Conservation (phyloP, 1,140 invertebrate genomes). For the Sitodiplosis mosellana region DNA sequence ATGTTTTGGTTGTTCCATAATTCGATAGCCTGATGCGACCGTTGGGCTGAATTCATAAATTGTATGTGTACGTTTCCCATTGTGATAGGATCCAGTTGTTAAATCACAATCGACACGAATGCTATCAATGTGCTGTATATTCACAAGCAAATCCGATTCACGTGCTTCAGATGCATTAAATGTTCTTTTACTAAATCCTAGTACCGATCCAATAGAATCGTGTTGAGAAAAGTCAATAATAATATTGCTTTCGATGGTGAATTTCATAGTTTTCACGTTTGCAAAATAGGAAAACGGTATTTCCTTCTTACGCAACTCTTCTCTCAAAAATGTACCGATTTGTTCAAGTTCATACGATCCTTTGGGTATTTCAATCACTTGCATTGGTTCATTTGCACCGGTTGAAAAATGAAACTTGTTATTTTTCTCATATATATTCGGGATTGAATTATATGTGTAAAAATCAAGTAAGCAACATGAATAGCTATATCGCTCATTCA, state of each 20-base stretch:
- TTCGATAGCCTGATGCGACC: constrained; percentile 13
- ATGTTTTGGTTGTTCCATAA: constrained; percentile 12
- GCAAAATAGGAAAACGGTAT: not conserved
- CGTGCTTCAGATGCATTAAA: constrained; percentile 6
- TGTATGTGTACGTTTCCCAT: constrained; percentile 12
- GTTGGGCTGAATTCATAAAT: constrained; percentile 16
- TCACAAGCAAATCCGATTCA: constrained; percentile 7
- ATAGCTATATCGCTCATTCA: constrained; percentile 8
- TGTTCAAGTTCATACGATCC: constrained; percentile 20
- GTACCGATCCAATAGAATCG: constrained; percentile 7
- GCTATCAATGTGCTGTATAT: constrained; percentile 10
- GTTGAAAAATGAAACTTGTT: constrained; percentile 16
- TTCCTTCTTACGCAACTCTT: not conserved
- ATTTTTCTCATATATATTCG: constrained; percentile 15
- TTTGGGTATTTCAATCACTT: constrained; percentile 14
- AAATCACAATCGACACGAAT: constrained; percentile 12
- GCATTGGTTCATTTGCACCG: no score
- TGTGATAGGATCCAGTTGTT: constrained; percentile 12
- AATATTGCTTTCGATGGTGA: not conserved
- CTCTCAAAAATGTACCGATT: constrained; percentile 5
- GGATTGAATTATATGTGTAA: constrained; percentile 20
- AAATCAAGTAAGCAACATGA: constrained; percentile 15
- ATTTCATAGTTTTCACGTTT: not conserved
- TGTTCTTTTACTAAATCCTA: constrained; percentile 7
- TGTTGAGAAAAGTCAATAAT: constrained; percentile 4